Evolutionary conservation across 1,140 invertebrate genomes (phyloP).

Genomic region (Daktulosphaira vitifoliae): DNA sequence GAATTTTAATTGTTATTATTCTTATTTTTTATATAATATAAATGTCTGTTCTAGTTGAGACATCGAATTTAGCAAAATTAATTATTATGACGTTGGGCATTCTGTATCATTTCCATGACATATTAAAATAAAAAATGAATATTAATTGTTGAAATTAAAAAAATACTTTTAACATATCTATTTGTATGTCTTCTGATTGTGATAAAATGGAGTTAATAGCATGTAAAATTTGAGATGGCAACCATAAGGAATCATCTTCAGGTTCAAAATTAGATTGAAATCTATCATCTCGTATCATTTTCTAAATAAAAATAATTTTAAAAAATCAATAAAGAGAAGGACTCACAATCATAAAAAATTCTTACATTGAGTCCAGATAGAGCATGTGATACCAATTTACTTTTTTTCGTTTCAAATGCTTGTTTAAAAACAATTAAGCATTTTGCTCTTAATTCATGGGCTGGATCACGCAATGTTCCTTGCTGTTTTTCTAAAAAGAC

Average conservation of each 20-base stretch:
- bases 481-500: conserved; percentile 75
- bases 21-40: too few species aligned
- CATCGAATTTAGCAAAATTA: too few species aligned
- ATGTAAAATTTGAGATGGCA: conserved; percentile 77
- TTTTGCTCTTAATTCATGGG: conserved; percentile 70
- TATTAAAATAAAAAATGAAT: too few species aligned
- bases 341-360: too few species aligned
- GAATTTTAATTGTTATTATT: too few species aligned
- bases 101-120: too few species aligned
- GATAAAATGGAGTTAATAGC: conserved; percentile 67
- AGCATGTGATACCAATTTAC: conserved; percentile 70
- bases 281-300: conserved; percentile 78
- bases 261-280: conserved; percentile 85
- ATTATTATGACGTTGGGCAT: too few species aligned
- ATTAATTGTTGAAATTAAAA: neutral
- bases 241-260: conserved; percentile 82
- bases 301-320: conserved; percentile 50
- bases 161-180: conserved; percentile 60
- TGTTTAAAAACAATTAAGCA: conserved; percentile 74
- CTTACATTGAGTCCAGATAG: conserved; percentile 76
- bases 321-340: neutral
- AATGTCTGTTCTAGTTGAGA: too few species aligned
- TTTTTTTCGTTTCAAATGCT: conserved; percentile 76
- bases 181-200: conserved; percentile 65
- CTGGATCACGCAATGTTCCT: conserved; percentile 63